These are phyloP conservation scores for Hipposideros larvatus DNA, from an alignment of 2,797 vertebrate species.

Conservation along the genomic window DNA sequence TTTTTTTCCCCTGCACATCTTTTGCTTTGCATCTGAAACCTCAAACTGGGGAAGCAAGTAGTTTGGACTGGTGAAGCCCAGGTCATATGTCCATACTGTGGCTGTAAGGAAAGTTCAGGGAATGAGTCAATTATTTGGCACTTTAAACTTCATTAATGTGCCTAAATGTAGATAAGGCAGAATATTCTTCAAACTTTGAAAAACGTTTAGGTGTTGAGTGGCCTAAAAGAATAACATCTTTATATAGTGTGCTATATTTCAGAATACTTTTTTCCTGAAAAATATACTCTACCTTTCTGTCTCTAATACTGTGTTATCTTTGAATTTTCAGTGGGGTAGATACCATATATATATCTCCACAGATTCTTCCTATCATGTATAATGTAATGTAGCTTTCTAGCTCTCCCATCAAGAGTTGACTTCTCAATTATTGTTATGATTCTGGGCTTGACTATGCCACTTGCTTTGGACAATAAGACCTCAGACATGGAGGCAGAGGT, in stretches of 20 bases:
- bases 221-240: not conserved
- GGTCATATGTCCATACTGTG: not conserved
- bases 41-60: not conserved
- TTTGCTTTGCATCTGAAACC: not conserved
- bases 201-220: not conserved
- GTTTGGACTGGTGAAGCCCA: not conserved
- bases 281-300: not conserved
- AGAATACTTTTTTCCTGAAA: not conserved
- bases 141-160: not conserved
- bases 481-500: not conserved
- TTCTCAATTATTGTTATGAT: not conserved
- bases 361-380: rapidly evolving
- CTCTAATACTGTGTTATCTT: not conserved
- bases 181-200: not conserved
- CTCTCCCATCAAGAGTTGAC: not conserved
- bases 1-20: not conserved
- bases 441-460: not conserved
- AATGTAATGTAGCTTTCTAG: not conserved
- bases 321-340: not conserved
- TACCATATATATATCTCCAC: rapidly evolving
- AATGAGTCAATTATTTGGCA: not conserved
- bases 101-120: not conserved
- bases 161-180: not conserved
- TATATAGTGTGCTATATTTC: not conserved
- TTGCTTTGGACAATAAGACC: not conserved